Base-by-base conservation (phyloP, 2,888 invertebrate species). In the Troides aeacus region DNA sequence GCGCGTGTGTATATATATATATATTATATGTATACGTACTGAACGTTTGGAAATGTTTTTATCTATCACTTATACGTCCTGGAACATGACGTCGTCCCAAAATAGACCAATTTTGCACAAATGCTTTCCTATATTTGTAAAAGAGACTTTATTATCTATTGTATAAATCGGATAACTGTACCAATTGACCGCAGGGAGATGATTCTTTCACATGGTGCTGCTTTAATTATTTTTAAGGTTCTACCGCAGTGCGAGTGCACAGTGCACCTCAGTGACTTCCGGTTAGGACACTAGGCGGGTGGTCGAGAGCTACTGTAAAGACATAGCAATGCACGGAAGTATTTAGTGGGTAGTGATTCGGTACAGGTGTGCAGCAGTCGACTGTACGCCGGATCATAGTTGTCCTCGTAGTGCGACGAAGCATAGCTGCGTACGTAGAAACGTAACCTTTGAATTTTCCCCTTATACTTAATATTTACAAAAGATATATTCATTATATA, bases 91-190 rank as follows among this genome's bases (percentile, higher is more conserved):
- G 71, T 74, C 75, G 76, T 76, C 77, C 77, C 72, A 70, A 72
- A 69, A 74, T 69, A 77, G 77, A 77, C 78, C 78, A 78, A 78
- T 78, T 78, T 77, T 71, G 72, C 73, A 70, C 70, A 63, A 53
- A 66, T 24, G 66, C 70, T 67, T 70, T 66, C 65, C 42, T 67
- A 70, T 60, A 66, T 66, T 63, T 60, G 60, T 66, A 57, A 59
- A 70, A 65, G 57, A 70, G 24, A 56, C 65, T 72, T 66, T 60
- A 69, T 66, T 60, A 69, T 39, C 62, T 66, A 68, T 66, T 62
- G 62, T 56, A 53, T 60, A 60, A 64, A 64, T 66, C 50, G 30
- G 3, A 56, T 18, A 64, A 66, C 64, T 64, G 72, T 65, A 72
- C 74, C 72, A 72, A 74, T 67, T 6, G 69, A 64, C 15, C 24